These are phyloP conservation scores for Pyrocoelia pectoralis DNA, from an alignment of 2,888 invertebrate genomes.

Conservation along the genomic window DNA sequence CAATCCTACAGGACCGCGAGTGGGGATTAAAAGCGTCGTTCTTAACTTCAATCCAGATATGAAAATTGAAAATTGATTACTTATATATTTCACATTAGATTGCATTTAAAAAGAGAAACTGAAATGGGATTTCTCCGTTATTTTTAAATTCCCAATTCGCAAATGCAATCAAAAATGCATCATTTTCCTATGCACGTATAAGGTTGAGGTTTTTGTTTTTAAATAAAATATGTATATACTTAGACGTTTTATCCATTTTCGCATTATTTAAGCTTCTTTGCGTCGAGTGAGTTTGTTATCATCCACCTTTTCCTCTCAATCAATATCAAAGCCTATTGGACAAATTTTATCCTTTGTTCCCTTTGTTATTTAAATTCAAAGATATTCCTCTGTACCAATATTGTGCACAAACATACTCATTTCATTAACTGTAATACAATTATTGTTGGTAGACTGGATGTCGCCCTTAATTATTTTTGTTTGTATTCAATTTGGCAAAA, in stretches of 20 bases:
- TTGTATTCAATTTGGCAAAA: too few species aligned
- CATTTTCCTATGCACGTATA: conserved; percentile 32
- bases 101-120: conserved; percentile 23
- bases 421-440: too few species aligned
- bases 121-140: conserved; percentile 17
- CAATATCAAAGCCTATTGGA: too few species aligned
- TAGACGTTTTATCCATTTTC: not conserved
- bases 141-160: conserved; percentile 29
- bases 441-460: too few species aligned
- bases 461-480: too few species aligned
- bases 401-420: too few species aligned
- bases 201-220: conserved; percentile 19
- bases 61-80: conserved; percentile 13
- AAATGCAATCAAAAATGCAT: conserved; percentile 28
- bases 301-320: too few species aligned
- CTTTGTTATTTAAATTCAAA: too few species aligned
- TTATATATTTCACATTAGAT: conserved; percentile 23
- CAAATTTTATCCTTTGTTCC: too few species aligned
- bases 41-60: too few species aligned
- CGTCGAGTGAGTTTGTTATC: too few species aligned
- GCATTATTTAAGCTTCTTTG: not conserved
- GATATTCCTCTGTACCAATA: too few species aligned
- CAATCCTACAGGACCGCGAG: conserved; percentile 48
- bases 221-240: conserved; percentile 18
- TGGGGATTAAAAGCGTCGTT: conserved; percentile 48